These are phyloP conservation scores for Alentia gelatinosa DNA, from an alignment of 2,888 invertebrate species.

Conservation along the genomic window DNA sequence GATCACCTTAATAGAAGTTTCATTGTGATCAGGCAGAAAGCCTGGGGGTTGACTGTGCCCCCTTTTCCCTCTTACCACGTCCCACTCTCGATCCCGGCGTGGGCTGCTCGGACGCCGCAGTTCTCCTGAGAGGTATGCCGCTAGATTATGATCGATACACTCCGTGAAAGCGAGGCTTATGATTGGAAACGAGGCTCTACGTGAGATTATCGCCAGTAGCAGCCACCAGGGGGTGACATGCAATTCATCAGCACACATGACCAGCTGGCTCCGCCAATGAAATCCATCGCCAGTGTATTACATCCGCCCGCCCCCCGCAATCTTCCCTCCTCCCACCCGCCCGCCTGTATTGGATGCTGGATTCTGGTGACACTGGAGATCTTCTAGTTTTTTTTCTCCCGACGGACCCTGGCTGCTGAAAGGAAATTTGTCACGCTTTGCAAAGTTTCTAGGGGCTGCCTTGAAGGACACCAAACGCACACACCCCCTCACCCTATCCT, in stretches of 20 bases:
- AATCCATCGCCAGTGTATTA: not conserved
- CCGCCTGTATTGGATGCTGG: too few relatives aligned
- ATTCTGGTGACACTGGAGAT: too few relatives aligned
- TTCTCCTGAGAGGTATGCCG: not conserved
- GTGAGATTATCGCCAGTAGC: not conserved
- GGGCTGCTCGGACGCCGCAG: not conserved
- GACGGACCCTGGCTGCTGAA: not conserved
- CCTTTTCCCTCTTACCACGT: not conserved
- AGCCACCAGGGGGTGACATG: not conserved
- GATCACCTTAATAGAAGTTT: too few relatives aligned
- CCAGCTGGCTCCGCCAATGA: not conserved
- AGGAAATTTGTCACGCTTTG: conserved; percentile 20
- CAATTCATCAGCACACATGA: not conserved
- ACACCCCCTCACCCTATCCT: not conserved
- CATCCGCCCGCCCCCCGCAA: not conserved
- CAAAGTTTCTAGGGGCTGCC: not conserved
- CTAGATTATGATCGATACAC: conserved; percentile 22
- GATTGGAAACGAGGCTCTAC: not conserved
- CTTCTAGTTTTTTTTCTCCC: not conserved
- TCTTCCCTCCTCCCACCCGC: too few relatives aligned
- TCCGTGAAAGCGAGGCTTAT: conserved; percentile 18
- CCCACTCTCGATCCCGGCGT: not conserved
- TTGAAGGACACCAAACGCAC: not conserved
- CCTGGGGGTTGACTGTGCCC: too few relatives aligned
- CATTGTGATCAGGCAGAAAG: too few relatives aligned